Percentiles rank a stretch among this genome's conserved stretches.
phyloP scores from a whole-genome alignment of 2,797 vertebrate species.

The Hipposideros larvatus region DNA sequence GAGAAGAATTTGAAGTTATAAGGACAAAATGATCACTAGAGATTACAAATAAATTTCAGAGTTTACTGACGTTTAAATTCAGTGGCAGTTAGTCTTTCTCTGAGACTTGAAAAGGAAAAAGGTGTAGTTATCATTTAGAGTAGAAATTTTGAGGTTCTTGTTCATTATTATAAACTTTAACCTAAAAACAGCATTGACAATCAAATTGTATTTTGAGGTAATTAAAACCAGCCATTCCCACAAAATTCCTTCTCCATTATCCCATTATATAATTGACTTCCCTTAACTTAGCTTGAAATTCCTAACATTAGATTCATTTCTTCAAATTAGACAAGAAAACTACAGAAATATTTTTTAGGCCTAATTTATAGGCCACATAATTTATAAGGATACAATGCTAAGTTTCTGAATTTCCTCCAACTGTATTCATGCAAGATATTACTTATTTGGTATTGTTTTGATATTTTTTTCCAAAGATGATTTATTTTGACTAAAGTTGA shows the following conservation, averaged over 20 bases:
- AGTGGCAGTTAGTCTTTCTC: not conserved
- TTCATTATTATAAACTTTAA: not conserved
- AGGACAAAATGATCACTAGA: not conserved
- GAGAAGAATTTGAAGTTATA: not conserved
- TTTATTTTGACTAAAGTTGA: not conserved
- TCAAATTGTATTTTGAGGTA: not conserved
- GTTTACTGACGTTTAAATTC: not conserved
- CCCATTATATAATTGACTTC: not conserved
- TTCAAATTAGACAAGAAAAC: conserved; percentile 26
- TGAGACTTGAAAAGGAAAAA: not conserved
- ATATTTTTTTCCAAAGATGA: not conserved
- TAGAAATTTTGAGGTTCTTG: not conserved
- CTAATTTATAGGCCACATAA: not conserved
- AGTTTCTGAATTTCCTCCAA: not conserved
- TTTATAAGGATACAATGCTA: not conserved
- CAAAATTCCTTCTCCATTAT: not conserved
- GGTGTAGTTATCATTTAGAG: not conserved
- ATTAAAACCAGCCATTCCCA: conserved; percentile 31
- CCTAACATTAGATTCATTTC: not conserved
- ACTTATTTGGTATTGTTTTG: not conserved
- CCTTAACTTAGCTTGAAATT: conserved; percentile 20
- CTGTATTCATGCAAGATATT: not conserved
- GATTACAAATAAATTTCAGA: not conserved
- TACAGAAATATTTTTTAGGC: not conserved
- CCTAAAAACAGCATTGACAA: not conserved